These are phyloP conservation scores for Sesamia inferens DNA, from an alignment of 2,888 invertebrate genomes.

Conservation along the genomic window DNA sequence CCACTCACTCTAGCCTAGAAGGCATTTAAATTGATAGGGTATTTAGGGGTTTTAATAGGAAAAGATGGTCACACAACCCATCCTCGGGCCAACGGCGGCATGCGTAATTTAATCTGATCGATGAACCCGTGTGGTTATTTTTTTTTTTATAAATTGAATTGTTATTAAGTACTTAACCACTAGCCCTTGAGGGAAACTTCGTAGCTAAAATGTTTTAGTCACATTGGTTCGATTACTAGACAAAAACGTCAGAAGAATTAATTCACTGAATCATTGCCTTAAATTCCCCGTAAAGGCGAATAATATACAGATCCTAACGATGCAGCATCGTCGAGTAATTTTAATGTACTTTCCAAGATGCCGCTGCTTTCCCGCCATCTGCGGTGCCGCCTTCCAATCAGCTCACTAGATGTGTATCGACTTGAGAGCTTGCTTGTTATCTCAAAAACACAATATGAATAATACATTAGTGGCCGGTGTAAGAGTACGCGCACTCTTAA, in stretches of 20 bases:
- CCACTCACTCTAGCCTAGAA: no score
- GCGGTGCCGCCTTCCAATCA: slow-evolving; percentile 80
- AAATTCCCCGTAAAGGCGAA: slow-evolving; percentile 45
- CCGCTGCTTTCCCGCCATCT: slow-evolving; percentile 75
- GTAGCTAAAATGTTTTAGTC: slow-evolving; percentile 13
- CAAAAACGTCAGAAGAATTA: slow-evolving; percentile 43
- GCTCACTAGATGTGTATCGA: slow-evolving; percentile 88
- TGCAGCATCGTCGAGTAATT: slow-evolving; percentile 73
- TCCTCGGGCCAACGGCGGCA: no score
- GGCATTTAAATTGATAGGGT: no score
- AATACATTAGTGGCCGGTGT: slow-evolving; percentile 87
- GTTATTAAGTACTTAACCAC: no score
- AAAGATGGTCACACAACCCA: no score
- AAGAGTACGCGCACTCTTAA: slow-evolving; percentile 83
- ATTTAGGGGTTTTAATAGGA: no score
- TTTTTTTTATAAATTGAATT: no score
- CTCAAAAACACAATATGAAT: slow-evolving; percentile 90
- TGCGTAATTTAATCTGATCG: no score
- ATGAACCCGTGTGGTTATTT: no score
- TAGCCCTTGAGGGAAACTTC: background rate
- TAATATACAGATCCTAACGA: slow-evolving; percentile 60
- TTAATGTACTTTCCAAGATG: slow-evolving; percentile 78
- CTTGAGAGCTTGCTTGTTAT: slow-evolving; percentile 88
- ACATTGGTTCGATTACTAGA: slow-evolving; percentile 37
- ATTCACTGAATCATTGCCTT: slow-evolving; percentile 41